Percentiles rank a stretch among this genome's conserved stretches.
Conservation (phyloP, 2,888 invertebrate species). For the Metellina segmentata region DNA sequence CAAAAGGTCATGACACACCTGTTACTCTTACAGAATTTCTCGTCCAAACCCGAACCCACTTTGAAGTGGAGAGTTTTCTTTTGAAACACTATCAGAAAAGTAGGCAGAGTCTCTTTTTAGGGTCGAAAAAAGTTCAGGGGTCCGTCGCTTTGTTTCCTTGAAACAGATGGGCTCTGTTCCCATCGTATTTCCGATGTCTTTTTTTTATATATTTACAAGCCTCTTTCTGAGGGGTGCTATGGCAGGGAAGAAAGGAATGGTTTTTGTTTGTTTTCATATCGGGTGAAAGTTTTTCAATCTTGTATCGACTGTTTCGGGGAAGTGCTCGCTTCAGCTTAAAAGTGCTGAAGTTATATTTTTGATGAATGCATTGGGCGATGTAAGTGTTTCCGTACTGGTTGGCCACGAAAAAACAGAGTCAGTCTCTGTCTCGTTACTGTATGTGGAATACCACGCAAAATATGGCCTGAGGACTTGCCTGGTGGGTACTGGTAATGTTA, state of each 20-base stretch:
- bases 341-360: too few species aligned
- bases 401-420: too few species aligned
- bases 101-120: constrained; percentile 14
- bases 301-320: not conserved
- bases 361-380: too few species aligned
- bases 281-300: not conserved
- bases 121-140: constrained; percentile 27
- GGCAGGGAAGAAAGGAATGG: not conserved
- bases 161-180: constrained; percentile 50
- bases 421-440: too few species aligned
- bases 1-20: constrained; percentile 63
- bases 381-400: too few species aligned
- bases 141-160: constrained; percentile 32
- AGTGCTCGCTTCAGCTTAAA: not conserved
- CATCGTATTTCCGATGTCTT: constrained; percentile 25
- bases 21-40: constrained; percentile 49
- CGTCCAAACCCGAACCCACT: not conserved
- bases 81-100: constrained; percentile 61
- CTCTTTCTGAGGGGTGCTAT: not conserved
- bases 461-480: too few species aligned
- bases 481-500: too few species aligned
- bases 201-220: constrained; percentile 22
- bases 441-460: too few species aligned
- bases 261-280: not conserved
- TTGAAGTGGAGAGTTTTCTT: not conserved